Conservation (phyloP, 1,140 invertebrate species). For the Drosophila serrata region DNA sequence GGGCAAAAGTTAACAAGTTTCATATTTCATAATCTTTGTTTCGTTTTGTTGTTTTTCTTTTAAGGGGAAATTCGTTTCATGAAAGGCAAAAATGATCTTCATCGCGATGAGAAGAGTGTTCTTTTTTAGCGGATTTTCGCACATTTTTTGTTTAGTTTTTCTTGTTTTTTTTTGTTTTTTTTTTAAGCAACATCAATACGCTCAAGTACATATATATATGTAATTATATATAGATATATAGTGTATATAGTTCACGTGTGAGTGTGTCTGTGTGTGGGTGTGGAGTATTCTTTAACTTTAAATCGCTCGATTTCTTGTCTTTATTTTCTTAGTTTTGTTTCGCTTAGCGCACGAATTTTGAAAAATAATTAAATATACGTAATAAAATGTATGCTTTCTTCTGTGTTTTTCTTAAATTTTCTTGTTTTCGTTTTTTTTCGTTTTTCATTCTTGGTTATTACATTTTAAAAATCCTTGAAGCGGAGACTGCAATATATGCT, state of each 20-base stretch:
- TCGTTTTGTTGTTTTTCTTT: conserved; percentile 12
- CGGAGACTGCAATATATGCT: conserved; percentile 37
- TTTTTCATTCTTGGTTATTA: conserved; percentile 39
- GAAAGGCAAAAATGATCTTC: conserved; percentile 50
- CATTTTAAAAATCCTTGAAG: conserved; percentile 50
- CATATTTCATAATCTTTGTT: conserved; percentile 25
- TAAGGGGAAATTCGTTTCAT: conserved; percentile 50
- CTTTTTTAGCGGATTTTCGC: conserved; percentile 2
- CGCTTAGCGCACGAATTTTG: conserved; percentile 54
- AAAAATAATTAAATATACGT: conserved; percentile 48
- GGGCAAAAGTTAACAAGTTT: conserved; percentile 46
- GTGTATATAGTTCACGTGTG: conserved; percentile 55
- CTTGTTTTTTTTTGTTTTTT: conserved; percentile 15
- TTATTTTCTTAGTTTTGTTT: conserved; percentile 29
- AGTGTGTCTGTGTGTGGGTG: conserved; percentile 50
- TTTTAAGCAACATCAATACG: conserved; percentile 73
- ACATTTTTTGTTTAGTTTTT: conserved; percentile 10
- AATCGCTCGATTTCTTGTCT: conserved; percentile 9
- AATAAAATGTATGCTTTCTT: conserved; percentile 35
- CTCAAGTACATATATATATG: conserved; percentile 74
- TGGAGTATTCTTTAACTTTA: conserved; percentile 34
- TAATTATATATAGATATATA: conserved; percentile 59
- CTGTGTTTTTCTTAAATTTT: conserved; percentile 18
- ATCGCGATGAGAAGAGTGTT: conserved; percentile 38
- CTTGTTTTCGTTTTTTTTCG: not conserved